Evolutionary conservation across 2,888 invertebrate species (phyloP), one percentile per base, ranked within the genome.

Genomic region (Plutella xylostella): DNA sequence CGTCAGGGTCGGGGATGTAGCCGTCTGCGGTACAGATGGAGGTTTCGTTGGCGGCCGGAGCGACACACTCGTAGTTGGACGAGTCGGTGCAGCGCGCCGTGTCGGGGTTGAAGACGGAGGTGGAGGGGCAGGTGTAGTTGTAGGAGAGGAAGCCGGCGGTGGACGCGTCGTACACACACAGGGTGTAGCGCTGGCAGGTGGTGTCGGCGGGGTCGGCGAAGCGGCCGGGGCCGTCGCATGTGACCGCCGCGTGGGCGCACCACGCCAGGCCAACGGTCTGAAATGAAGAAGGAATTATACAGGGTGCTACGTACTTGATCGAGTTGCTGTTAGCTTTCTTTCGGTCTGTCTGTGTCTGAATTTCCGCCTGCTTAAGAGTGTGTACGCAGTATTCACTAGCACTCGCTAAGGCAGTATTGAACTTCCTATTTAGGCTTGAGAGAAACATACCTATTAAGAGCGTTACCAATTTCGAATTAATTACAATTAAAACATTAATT

Each of bases 131-230:
- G n/a, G 62, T 63, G 55, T 78, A 80, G 55, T 69, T 55, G 55
- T 76, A 82, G 6, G 68, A 47, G 12, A 67, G 2, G 48, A 64
- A 79, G 19, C 57, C 51, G 31, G 46, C 49, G n/a, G 46, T 61
- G n/a, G 57, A 48, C 31, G 55, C 55, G 46, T 56, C 52, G 47
- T 57, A 65, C 31, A 72, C 62, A 52, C 85, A 85, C 2, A 70
- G 60, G 2, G 72, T 76, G 56, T 83, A 85, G 51, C 72, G 75
- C 51, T 70, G 54, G 55, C 83, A 83, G 28, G 71, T 72, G 0
- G 75, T 55, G 55, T 85, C 85, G 4, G 47, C 54, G 1, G 68
- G 55, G 47, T 83, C 72, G 0, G 74, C 63, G 51, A 68, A 71
- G 2, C 78, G 69, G 2, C 84, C 80, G 2, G 63, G 63, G 3